Evolutionary conservation across 2,797 vertebrate species (phyloP), one percentile per base, ranked within the genome.

Genomic region (Tangara arthus): DNA sequence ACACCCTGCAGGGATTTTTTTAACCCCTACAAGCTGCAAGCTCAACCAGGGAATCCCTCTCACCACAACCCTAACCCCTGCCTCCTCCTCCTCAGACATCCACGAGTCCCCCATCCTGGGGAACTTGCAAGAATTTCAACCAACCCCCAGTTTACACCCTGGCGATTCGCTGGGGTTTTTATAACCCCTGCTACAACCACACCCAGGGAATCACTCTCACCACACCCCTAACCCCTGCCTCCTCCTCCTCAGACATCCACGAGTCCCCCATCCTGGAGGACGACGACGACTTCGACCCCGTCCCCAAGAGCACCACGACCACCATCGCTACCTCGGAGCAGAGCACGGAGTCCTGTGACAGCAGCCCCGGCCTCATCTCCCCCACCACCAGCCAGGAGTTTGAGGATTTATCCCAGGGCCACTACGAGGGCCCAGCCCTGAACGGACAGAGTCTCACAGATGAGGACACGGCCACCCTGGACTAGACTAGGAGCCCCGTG

Each of bases 301-400:
- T 98, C 59, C 98, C 98, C 0, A 98, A 97, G 57, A 99, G 98
- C 75, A 92, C 98, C 30, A 98, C 98, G 1, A 98, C 98, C 53
- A 98, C 98, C 88, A 98, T 98, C 2, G 98, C 98, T 93, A 99
- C 98, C 73, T 99, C 99, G 0, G 99, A 99, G 96, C 99, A 99
- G 97, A 99, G 99, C 98, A 99, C 99, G 0, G 99, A 98, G 92
- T 99, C 99, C 11, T 99, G 99, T 8, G 99, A 99, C 97, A 99
- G 98, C 16, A 99, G 99, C 96, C 99, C 99, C 1, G 99, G 98
- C 42, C 97, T 99, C 23, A 97, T 99, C 86, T 99, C 99, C 0
- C 99, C 99, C 13, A 98, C 99, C 56, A 98, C 98, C 55, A 99
- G 99, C 95, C 98, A 98, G 21, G 99, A 98, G 44, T 99, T 99